These are phyloP conservation scores for Prostheceraeus crozeri DNA, from an alignment of 2,888 invertebrate genomes.

Conservation along the genomic window DNA sequence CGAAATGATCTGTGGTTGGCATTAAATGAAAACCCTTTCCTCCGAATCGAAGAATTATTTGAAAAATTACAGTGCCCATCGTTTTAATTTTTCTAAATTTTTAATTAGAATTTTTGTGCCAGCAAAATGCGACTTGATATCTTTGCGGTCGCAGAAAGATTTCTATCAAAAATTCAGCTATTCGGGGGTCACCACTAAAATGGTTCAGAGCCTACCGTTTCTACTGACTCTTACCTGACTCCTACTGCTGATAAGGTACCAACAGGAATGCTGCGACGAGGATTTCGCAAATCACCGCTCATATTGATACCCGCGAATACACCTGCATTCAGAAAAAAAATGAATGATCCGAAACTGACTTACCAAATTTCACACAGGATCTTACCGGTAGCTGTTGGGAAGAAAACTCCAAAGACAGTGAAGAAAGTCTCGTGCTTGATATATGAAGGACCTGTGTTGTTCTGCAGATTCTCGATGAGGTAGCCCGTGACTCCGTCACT, in stretches of 20 bases:
- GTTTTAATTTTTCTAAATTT: too few species aligned
- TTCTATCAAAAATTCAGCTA: too few species aligned
- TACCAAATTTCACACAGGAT: not conserved
- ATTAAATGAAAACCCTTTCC: too few species aligned
- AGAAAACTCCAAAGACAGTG: constrained; percentile 90
- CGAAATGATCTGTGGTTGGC: too few species aligned
- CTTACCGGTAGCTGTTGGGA: constrained; percentile 83
- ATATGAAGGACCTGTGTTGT: constrained; percentile 75
- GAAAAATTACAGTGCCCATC: too few species aligned
- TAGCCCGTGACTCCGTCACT: constrained; percentile 76
- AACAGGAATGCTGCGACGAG: constrained; percentile 82
- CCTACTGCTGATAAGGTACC: constrained; percentile 85
- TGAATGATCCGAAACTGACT: not conserved
- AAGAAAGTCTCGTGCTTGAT: constrained; percentile 75
- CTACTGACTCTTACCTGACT: constrained; percentile 79
- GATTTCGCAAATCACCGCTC: constrained; percentile 88
- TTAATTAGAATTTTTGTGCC: too few species aligned
- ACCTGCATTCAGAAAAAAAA: constrained; percentile 22
- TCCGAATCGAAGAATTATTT: too few species aligned
- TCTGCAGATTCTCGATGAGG: constrained; percentile 68
- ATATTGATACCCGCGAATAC: constrained; percentile 94
- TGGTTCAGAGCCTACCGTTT: too few species aligned
- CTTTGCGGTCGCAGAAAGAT: too few species aligned
- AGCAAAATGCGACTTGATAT: too few species aligned
- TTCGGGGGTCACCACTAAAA: too few species aligned